Evolutionary conservation across 23 tunicate species (phyloP).

Genomic region (Halocynthia roretzi): DNA sequence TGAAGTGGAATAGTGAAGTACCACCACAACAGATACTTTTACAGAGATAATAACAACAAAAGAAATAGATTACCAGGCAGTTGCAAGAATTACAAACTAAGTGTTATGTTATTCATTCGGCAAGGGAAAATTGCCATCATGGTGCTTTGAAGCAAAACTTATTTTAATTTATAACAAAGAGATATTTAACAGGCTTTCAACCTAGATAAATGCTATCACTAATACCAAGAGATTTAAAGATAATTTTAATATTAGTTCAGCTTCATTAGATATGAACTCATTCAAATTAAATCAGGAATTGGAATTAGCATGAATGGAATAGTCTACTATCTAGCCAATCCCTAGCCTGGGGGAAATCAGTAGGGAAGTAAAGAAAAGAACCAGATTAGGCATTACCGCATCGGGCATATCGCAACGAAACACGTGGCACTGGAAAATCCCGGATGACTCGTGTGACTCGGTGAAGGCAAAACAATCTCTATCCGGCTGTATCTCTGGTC

Average conservation of each 20-base stretch:
- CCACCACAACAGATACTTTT: no score
- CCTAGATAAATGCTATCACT: no score
- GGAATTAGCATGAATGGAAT: background rate
- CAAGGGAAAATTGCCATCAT: no score
- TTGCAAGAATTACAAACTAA: no score
- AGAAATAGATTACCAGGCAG: no score
- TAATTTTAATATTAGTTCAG: background rate
- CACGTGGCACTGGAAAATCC: conserved; percentile 81
- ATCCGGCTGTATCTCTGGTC: conserved; percentile 30
- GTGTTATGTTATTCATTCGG: no score
- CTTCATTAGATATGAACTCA: background rate
- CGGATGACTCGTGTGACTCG: conserved; percentile 58
- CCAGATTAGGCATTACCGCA: conserved; percentile 42
- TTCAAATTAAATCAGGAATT: background rate
- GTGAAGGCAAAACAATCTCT: conserved; percentile 82
- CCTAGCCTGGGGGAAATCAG: background rate
- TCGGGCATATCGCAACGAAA: conserved; percentile 82
- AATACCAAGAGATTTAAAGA: no score
- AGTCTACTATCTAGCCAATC: background rate
- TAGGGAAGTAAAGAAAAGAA: background rate
- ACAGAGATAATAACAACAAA: no score
- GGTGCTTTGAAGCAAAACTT: no score
- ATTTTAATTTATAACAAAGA: no score
- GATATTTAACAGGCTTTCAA: no score
- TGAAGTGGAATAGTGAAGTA: no score